Evolutionary conservation across 1,140 invertebrate species (phyloP).

Genomic region (roundworm (Caenorhabditis elegans)): WBcel235 BX284603.4:11702501-11703000

Average conservation of each 20-base stretch:
- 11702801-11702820: background rate
- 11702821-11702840: too few species aligned
- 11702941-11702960: too few species aligned
- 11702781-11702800: background rate
- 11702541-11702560: background rate
- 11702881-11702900: too few species aligned
- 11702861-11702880: too few species aligned
- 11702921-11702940: too few species aligned
- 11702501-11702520: background rate
- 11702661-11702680: conserved; percentile 4
- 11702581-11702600: too few species aligned
- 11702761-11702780: background rate
- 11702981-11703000: too few species aligned
- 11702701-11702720: background rate
- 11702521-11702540: background rate
- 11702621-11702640: background rate
- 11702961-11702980: too few species aligned
- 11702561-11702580: background rate
- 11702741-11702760: background rate
- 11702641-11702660: conserved; percentile 1
- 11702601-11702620: background rate
- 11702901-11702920: too few species aligned
- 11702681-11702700: background rate
- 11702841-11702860: too few species aligned
- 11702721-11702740: background rate